Base-by-base conservation (phyloP, 2,888 invertebrate species). In the Idaea aversata region DNA sequence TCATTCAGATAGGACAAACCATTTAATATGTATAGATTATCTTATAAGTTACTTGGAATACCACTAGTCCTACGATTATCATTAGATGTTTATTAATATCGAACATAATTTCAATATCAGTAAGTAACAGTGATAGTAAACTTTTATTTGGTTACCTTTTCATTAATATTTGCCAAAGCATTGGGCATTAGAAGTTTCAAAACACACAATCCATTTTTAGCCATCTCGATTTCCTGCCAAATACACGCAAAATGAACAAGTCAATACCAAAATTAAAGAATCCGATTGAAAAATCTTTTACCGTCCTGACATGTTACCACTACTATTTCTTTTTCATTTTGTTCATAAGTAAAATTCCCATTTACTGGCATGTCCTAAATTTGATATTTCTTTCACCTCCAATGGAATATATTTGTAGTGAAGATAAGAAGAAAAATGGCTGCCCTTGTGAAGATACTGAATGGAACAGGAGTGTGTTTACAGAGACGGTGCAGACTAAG, bases 311-410 rank as follows among this genome's bases (percentile, higher is more conserved):
- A 0, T 73, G 73, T 3, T 90, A 88, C 60, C 90, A 91, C 61
- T 83, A 77, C 7, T 90, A 78, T 61, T 72, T 86, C 6, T 88
- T 87, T 67, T 69, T 69, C 6, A 34, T 87, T 2, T 59, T 88
- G 15, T 88, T 89, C 65, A 4, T 79, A 0, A 78, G 83, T 36
- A 87, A 88, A 67, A 61, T 85, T 15, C 87, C 88, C 3, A 62
- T 84, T 36, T 85, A 85, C 38, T 90, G 90, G 90, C 90, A 90
- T 65, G 72, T 88, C 0, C 67, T 90, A 0, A 88, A 80, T 67
- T 63, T 90, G 5, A 77, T 91, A 67, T 89, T 90, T 57, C 65
- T 90, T 0, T 80, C 87, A 0, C 91, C 90, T 5, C 87, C 87
- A 0, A 85, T 89, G 77, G 74, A 81, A 4, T 90, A 75, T 59